These are phyloP conservation scores for Acipenser transmontanus DNA, from an alignment of 2,797 vertebrate species.

Conservation along the genomic window DNA sequence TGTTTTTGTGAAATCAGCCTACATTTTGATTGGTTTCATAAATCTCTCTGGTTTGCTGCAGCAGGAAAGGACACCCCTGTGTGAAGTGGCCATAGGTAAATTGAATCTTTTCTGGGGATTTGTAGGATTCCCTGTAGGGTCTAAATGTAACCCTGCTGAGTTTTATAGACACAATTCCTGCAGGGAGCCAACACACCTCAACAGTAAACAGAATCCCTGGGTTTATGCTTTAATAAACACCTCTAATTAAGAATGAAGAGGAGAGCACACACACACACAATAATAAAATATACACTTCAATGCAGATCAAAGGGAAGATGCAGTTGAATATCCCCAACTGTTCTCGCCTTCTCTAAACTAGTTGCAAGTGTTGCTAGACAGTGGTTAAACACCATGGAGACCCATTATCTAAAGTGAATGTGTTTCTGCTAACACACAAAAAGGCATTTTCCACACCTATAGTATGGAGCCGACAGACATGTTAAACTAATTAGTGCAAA, in stretches of 20 bases:
- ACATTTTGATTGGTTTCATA: background rate
- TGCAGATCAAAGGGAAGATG: background rate
- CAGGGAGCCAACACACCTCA: background rate
- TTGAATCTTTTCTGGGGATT: no score
- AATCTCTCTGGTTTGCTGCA: background rate
- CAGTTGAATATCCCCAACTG: background rate
- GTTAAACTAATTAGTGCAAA: no score
- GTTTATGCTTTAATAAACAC: background rate
- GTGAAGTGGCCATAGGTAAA: no score
- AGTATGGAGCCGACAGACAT: no score
- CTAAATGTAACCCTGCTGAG: background rate
- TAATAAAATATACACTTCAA: slow-evolving; percentile 34
- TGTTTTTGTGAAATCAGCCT: background rate
- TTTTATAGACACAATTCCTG: background rate
- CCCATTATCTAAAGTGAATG: background rate
- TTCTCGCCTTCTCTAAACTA: background rate
- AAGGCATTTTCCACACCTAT: background rate
- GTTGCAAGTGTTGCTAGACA: background rate
- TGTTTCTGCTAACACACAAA: background rate
- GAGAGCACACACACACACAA: slow-evolving; percentile 29
- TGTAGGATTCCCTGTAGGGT: background rate
- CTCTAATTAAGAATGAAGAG: slow-evolving; percentile 32
- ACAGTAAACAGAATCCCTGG: background rate
- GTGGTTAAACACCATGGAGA: background rate
- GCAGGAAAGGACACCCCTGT: no score